A percentile compares a stretch with the other conserved stretches of the same genome.
Conservation (phyloP, 2,113 vertebrate species). For the Hymenochirus boettgeri region DNA sequence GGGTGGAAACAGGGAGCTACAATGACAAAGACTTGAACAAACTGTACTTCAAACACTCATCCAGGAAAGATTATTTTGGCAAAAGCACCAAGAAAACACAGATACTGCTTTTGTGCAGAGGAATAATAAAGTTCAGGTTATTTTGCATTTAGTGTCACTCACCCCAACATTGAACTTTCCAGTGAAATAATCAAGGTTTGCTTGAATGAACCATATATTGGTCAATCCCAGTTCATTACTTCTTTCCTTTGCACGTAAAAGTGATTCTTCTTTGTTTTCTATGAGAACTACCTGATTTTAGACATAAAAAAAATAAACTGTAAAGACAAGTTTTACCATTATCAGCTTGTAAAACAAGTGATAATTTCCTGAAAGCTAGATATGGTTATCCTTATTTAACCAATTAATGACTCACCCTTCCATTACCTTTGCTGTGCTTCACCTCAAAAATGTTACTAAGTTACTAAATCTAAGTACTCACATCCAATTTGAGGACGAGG, state of each 20-base stretch:
- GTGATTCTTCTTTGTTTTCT: conserved; percentile 96
- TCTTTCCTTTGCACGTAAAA: conserved; percentile 81
- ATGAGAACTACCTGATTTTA: conserved; percentile 78
- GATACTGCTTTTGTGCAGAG: not conserved
- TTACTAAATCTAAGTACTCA: too few relatives aligned
- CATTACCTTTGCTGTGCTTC: too few relatives aligned
- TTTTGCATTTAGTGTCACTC: conserved; percentile 54
- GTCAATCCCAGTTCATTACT: conserved; percentile 73
- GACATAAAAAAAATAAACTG: not conserved
- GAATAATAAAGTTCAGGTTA: not conserved
- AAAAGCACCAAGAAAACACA: not conserved
- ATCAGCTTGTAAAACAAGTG: too few relatives aligned
- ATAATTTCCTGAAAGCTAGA: too few relatives aligned
- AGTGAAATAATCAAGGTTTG: conserved; percentile 92
- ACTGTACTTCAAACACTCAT: not conserved
- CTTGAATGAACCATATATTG: conserved; percentile 91
- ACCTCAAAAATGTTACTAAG: too few relatives aligned
- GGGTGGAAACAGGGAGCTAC: not conserved
- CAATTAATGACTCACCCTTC: too few relatives aligned
- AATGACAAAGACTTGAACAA: not conserved
- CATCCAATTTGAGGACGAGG: too few relatives aligned
- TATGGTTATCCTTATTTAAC: too few relatives aligned
- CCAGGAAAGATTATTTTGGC: conserved; percentile 1
- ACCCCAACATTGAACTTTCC: conserved; percentile 91
- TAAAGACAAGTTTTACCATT: too few relatives aligned